Percentiles rank a stretch among this genome's conserved stretches.
Evolutionary conservation across 2,888 invertebrate genomes (phyloP).

Genomic region (Phalangium opilio): DNA sequence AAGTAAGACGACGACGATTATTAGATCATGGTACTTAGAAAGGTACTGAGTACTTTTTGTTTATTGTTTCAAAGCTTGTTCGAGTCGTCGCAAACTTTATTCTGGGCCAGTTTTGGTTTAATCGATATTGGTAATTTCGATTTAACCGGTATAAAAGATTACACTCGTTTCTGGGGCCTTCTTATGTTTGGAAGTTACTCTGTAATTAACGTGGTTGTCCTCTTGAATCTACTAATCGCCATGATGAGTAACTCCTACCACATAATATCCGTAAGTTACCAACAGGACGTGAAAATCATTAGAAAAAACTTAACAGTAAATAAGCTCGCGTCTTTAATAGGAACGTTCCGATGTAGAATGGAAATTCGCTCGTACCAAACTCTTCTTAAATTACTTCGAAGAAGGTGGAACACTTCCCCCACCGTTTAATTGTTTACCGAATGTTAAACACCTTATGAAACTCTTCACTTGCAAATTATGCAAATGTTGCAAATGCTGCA

Average conservation of each 20-base stretch:
- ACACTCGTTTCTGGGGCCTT: conserved; percentile 37
- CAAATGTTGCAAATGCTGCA: too few relatives aligned
- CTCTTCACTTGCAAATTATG: too few relatives aligned
- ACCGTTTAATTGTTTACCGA: conserved; percentile 41
- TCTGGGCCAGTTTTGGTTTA: conserved; percentile 39
- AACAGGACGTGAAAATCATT: too few relatives aligned
- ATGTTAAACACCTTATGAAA: conserved; percentile 48
- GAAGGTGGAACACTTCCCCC: conserved; percentile 37
- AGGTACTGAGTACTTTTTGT: too few relatives aligned
- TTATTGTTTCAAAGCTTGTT: conserved; percentile 40
- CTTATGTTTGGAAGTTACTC: conserved; percentile 40
- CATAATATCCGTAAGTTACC: conserved; percentile 48
- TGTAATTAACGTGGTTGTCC: conserved; percentile 36
- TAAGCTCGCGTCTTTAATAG: too few relatives aligned
- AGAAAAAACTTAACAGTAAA: too few relatives aligned
- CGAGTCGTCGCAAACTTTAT: conserved; percentile 38
- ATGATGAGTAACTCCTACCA: conserved; percentile 42
- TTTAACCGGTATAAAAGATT: conserved; percentile 23
- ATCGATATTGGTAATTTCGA: conserved; percentile 36
- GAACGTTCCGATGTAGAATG: conserved; percentile 39
- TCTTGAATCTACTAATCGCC: conserved; percentile 40
- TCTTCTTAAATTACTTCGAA: conserved; percentile 41
- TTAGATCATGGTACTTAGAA: too few relatives aligned
- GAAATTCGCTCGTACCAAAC: conserved; percentile 39
- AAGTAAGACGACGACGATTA: conserved; percentile 32